Evolutionary conservation across 2,888 invertebrate genomes (phyloP), one percentile per base, ranked within the genome.

Genomic region (Leptopterna dolabrata): DNA sequence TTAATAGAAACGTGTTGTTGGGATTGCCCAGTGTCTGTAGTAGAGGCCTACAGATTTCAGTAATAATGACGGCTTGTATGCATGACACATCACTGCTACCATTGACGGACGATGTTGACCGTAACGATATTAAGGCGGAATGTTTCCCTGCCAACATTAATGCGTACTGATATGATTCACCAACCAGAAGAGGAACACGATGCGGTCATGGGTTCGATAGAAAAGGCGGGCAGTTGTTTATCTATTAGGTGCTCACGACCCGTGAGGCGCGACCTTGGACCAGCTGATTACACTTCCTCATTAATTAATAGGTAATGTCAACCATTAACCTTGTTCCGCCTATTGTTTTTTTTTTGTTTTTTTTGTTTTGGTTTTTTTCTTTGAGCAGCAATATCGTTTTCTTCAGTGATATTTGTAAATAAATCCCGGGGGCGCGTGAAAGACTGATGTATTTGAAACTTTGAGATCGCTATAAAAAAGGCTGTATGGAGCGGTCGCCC

Each of bases 231-330:
- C 63, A 11, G 19, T 30, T 36, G 30, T 36, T 73, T 36, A 73
- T 73, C 73, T 73, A 73, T 73, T 73, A 19, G 73, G 30, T 36
- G 73, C 41, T 73, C 73, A 73, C 36, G 7, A 16, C n/a, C 30
- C 73, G 36, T 41, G 73, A 16, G 41, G 36, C 16, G 36, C 73
- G 73, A 36, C 73, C 73, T 73, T 73, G 73, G 19, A 30, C 36
- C 30, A 19, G 36, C 73, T 73, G 73, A 73, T 73, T 73, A 73
- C 73, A 73, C 73, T 73, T 73, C 73, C 73, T 73, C 73, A 73
- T 73, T 73, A 73, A 73, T 41, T 73, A 30, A 71, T 16, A 36
- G 73, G 36, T 73, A 73, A 71, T 73, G 41, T 41, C 16, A 73
- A 73, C 73, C 30, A 73, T 73, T 73, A 41, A 73, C 73, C 41